These are phyloP conservation scores for Enchytraeus crypticus DNA, from an alignment of 2,888 invertebrate genomes.

Conservation along the genomic window DNA sequence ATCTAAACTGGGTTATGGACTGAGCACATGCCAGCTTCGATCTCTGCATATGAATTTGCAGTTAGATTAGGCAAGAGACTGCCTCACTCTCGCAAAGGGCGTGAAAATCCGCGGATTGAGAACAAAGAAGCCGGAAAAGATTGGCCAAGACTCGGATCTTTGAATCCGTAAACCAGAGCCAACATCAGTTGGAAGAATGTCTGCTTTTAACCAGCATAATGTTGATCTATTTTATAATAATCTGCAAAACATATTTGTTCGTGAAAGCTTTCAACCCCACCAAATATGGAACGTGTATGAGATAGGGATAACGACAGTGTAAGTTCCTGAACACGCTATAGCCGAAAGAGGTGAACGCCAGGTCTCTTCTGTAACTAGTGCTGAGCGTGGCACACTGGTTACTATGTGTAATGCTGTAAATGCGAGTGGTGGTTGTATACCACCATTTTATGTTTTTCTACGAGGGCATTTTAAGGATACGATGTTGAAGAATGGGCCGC, in stretches of 20 bases:
- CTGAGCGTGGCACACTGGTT: slow-evolving; percentile 5
- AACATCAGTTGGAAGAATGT: neutral
- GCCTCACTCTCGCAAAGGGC: too few relatives aligned
- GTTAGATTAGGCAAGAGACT: too few relatives aligned
- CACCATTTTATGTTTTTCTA: slow-evolving; percentile 9
- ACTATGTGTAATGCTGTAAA: slow-evolving; percentile 8
- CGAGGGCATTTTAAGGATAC: slow-evolving; percentile 7
- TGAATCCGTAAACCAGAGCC: neutral
- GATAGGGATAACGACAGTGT: slow-evolving; percentile 5
- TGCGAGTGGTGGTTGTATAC: slow-evolving; percentile 3
- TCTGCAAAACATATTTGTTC: neutral
- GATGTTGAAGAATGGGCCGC: slow-evolving; percentile 3
- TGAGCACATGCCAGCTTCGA: too few relatives aligned
- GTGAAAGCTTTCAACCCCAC: neutral
- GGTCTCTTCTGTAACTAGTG: slow-evolving; percentile 1
- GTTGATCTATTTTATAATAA: neutral
- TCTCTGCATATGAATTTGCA: too few relatives aligned
- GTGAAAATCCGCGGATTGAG: too few relatives aligned
- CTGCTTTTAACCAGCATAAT: slow-evolving; percentile 1
- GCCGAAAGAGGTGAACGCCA: neutral
- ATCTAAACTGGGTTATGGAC: too few relatives aligned
- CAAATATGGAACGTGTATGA: slow-evolving; percentile 6
- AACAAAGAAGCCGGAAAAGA: too few relatives aligned
- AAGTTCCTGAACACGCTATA: neutral
- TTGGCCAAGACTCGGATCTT: neutral